Percentiles rank a stretch among this genome's conserved stretches.
phyloP scores from a whole-genome alignment of 1,140 invertebrate genomes.

The Aphelinus atriplicis region DNA sequence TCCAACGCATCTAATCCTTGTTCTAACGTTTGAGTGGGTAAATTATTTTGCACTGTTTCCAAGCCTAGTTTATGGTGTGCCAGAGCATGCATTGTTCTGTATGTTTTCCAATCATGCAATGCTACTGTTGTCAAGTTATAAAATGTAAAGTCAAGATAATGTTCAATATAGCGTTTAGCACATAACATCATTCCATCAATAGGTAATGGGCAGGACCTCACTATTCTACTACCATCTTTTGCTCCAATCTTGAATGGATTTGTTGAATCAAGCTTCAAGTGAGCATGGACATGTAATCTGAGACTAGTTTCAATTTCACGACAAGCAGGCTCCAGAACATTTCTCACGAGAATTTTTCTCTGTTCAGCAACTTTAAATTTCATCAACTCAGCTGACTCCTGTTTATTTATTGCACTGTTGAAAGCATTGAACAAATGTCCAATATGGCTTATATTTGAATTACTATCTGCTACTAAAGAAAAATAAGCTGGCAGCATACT shows the following conservation, averaged over 20 bases:
- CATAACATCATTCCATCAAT: constrained; percentile 53
- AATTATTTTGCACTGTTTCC: constrained; percentile 85
- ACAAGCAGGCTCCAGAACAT: constrained; percentile 80
- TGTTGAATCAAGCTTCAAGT: constrained; percentile 83
- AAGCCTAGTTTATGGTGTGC: constrained; percentile 88
- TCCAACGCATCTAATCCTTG: constrained; percentile 98
- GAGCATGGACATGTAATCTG: constrained; percentile 88
- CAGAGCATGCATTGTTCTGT: constrained; percentile 91
- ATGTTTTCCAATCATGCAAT: constrained; percentile 95
- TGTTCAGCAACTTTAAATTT: constrained; percentile 48
- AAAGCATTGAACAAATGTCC: constrained; percentile 58
- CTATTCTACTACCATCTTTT: constrained; percentile 56
- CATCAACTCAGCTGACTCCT: constrained; percentile 47
- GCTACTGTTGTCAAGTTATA: constrained; percentile 98
- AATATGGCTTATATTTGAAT: constrained; percentile 54
- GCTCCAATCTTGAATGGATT: constrained; percentile 77
- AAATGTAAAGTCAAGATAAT: constrained; percentile 94
- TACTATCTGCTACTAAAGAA: constrained; percentile 50
- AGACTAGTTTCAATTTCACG: constrained; percentile 91
- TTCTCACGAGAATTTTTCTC: constrained; percentile 59
- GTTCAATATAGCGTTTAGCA: constrained; percentile 69
- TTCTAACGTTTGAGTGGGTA: constrained; percentile 96
- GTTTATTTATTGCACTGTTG: constrained; percentile 52
- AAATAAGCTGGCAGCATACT: constrained; percentile 62
- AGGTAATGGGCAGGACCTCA: constrained; percentile 49